Evolutionary conservation across 2,888 invertebrate genomes (phyloP).

Genomic region (Brassicogethes aeneus): DNA sequence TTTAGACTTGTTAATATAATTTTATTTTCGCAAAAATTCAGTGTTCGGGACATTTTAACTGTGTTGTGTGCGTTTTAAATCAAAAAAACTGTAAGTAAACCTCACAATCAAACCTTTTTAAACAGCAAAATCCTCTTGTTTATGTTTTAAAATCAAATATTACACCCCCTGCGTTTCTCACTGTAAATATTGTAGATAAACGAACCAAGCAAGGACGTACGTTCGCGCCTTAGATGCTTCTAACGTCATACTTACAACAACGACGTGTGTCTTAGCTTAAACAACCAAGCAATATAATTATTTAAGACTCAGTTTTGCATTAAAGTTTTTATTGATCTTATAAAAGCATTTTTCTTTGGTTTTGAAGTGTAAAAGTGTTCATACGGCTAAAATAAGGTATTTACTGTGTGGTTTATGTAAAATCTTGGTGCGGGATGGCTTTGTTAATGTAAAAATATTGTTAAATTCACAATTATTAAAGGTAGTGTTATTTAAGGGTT

Average conservation of each 20-base stretch:
- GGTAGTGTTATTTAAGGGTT: slow-evolving; percentile 39
- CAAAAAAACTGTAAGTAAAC: slow-evolving; percentile 25
- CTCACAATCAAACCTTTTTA: slow-evolving; percentile 10
- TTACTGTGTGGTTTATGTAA: slow-evolving; percentile 14
- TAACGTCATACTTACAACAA: slow-evolving; percentile 29
- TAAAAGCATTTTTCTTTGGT: slow-evolving; percentile 31
- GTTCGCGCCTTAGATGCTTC: slow-evolving; percentile 29
- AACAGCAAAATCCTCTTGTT: slow-evolving; percentile 25
- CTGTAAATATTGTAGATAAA: slow-evolving; percentile 36
- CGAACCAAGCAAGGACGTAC: slow-evolving; percentile 29
- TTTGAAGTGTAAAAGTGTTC: slow-evolving; percentile 24
- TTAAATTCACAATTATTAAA: slow-evolving; percentile 8
- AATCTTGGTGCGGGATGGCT: slow-evolving; percentile 31
- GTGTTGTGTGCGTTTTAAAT: slow-evolving; percentile 15
- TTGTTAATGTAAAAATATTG: slow-evolving; percentile 33
- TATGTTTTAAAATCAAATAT: slow-evolving; percentile 32
- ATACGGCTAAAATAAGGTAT: slow-evolving; percentile 25
- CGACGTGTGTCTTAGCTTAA: slow-evolving; percentile 33
- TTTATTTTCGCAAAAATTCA: slow-evolving; percentile 23
- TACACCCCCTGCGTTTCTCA: slow-evolving; percentile 35
- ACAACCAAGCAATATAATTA: slow-evolving; percentile 40
- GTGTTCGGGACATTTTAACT: slow-evolving; percentile 21
- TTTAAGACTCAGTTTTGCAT: slow-evolving; percentile 44
- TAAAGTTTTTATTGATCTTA: slow-evolving; percentile 43
- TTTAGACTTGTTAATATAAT: slow-evolving; percentile 31